These are phyloP conservation scores for Cinara cedri DNA, from an alignment of 2,888 invertebrate genomes.

Conservation along the genomic window DNA sequence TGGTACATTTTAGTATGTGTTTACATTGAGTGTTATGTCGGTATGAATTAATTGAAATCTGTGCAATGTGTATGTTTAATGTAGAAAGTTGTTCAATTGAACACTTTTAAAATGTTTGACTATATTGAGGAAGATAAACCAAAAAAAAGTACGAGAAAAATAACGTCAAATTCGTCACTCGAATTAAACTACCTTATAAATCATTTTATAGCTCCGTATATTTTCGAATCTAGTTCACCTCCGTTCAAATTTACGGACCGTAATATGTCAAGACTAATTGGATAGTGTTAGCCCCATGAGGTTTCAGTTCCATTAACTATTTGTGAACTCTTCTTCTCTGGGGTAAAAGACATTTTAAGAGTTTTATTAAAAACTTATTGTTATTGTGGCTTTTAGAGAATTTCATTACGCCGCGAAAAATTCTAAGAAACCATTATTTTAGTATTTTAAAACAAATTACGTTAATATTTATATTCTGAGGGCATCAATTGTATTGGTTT, in stretches of 20 bases:
- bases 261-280: conserved; percentile 50
- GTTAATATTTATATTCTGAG: too few species aligned
- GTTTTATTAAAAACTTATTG: conserved; percentile 36
- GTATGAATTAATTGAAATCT: background rate
- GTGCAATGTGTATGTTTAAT: background rate
- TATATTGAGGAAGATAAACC: background rate
- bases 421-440: background rate
- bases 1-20: too few species aligned
- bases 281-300: conserved; percentile 23
- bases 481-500: too few species aligned
- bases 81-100: too few species aligned
- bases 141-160: background rate
- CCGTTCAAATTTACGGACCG: conserved; percentile 25
- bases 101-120: background rate
- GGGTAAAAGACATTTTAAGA: conserved; percentile 30
- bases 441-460: background rate
- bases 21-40: background rate
- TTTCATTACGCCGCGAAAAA: background rate
- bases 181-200: conserved; percentile 24
- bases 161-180: background rate
- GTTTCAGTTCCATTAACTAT: conserved; percentile 22
- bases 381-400: background rate
- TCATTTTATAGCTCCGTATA: conserved; percentile 9
- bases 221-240: conserved; percentile 13
- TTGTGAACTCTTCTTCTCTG: conserved; percentile 29